These are phyloP conservation scores for Drosophila atroscutellata DNA, from an alignment of 2,888 invertebrate genomes.

Conservation along the genomic window DNA sequence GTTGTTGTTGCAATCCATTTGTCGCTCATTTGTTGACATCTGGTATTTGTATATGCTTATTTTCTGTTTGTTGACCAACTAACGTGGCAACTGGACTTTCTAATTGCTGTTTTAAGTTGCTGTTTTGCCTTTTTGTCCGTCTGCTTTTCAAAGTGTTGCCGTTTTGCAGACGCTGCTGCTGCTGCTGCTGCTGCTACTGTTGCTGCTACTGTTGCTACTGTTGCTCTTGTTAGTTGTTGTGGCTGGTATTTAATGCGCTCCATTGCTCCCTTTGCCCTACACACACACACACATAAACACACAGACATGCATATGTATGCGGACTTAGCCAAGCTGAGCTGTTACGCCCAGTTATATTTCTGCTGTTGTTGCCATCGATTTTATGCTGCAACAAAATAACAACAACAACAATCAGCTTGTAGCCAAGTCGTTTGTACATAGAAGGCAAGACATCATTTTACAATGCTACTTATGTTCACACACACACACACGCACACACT, in stretches of 20 bases:
- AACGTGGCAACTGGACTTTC: conserved; percentile 63
- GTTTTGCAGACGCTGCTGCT: conserved; percentile 49
- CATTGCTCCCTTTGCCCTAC: conserved; percentile 43
- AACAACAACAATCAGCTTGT: conserved; percentile 30
- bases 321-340: conserved; percentile 50
- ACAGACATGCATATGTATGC: background rate
- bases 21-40: conserved; percentile 64
- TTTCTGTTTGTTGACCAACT: conserved; percentile 52
- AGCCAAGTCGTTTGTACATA: conserved; percentile 61
- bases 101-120: conserved; percentile 66
- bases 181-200: conserved; percentile 16
- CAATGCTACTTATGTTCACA: conserved; percentile 71
- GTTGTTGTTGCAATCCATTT: conserved; percentile 34
- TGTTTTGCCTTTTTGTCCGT: conserved; percentile 55
- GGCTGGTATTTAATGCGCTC: conserved; percentile 58
- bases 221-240: conserved; percentile 13
- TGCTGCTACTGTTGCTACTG: conserved; percentile 19
- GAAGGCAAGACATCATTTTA: conserved; percentile 80
- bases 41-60: conserved; percentile 64
- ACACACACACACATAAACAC: background rate
- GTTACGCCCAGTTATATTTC: conserved; percentile 46
- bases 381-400: conserved; percentile 56
- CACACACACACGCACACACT: conserved; percentile 14
- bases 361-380: conserved; percentile 63
- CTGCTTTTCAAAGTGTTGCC: conserved; percentile 26